Evolutionary conservation across 2,888 invertebrate species (phyloP), one percentile per base, ranked within the genome.

Genomic region (Orthonevra nobilis): DNA sequence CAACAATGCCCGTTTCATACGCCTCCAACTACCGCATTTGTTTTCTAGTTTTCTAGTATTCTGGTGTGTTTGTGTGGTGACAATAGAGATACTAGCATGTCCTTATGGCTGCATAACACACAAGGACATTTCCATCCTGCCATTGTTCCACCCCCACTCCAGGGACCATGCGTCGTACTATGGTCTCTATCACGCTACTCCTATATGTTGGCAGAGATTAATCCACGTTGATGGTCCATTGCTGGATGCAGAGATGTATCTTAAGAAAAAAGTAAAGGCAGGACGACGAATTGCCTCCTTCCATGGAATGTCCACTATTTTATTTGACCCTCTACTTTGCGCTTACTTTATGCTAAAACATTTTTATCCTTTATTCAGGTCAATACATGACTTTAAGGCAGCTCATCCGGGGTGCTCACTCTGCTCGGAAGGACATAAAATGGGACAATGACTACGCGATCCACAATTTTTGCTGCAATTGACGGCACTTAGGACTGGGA

Each of bases 291-390:
- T 75, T 58, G 50, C 56, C 63, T 58, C 61, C 48, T 68, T 50
- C 48, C 61, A 50, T 48, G 3, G 5, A 63, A 50, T 68, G 68
- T 68, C 40, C 40, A 52, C 50, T 73, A 44, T 73, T 73, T 66
- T 50, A 44, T 40, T 58, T 26, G 10, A 12, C 28, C 19, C 30
- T 50, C 36, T 26, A 58, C 23, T 68, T 61, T 63, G 28, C 56
- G 48, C 63, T 63, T 63, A 58, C 63, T 75, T 75, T 75, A 75
- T 75, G 75, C 69, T 75, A 69, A 75, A 75, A 75, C 75, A 75
- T 69, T 69, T 74, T 58, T 63, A 63, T 75, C 69, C 70, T 58
- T 42, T 70, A 70, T 69, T 75, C 58, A 52, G 75, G 63, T 75
- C 75, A 75, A 70, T 75, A 69, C 69, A 75, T 30, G 32, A 63